phyloP scores from a whole-genome alignment of 2,888 invertebrate genomes.

The Oligia strigilis region DNA sequence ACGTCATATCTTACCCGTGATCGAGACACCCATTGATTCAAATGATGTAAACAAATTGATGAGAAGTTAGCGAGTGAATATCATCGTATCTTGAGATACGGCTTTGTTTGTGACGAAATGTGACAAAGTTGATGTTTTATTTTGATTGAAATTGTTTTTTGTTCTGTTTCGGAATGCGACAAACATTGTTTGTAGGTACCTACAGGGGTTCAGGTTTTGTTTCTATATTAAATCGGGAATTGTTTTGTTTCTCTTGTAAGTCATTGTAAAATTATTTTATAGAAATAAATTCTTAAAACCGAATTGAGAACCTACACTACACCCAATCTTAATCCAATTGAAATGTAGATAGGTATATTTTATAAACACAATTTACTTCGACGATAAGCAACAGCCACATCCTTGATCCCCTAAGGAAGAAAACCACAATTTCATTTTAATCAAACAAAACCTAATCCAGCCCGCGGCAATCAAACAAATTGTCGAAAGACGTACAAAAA shows the following conservation, averaged over 20 bases:
- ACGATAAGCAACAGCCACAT: background rate
- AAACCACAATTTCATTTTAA: constrained; percentile 49
- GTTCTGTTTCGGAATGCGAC: background rate
- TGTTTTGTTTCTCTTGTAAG: too few relatives aligned
- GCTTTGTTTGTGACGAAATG: constrained; percentile 29
- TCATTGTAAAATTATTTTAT: too few relatives aligned
- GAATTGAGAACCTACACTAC: background rate
- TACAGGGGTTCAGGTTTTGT: background rate
- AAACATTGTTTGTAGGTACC: constrained; percentile 1
- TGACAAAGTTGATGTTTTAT: background rate
- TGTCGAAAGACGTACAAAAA: constrained; percentile 52
- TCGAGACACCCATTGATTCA: constrained; percentile 71
- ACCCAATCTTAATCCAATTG: background rate
- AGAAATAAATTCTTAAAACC: too few relatives aligned
- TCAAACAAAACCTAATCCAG: constrained; percentile 53
- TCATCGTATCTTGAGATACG: constrained; percentile 14
- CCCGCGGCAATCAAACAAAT: constrained; percentile 63
- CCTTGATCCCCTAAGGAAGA: constrained; percentile 11
- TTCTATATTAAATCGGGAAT: background rate
- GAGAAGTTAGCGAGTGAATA: constrained; percentile 23
- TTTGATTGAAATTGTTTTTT: background rate
- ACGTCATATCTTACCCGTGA: constrained; percentile 74
- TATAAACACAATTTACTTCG: background rate
- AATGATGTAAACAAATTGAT: constrained; percentile 66
- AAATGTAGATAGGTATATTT: too few relatives aligned